Percentiles rank a stretch among this genome's conserved stretches.
phyloP scores from a whole-genome alignment of 2,797 vertebrate genomes.

The Orestias chungarensis region DNA sequence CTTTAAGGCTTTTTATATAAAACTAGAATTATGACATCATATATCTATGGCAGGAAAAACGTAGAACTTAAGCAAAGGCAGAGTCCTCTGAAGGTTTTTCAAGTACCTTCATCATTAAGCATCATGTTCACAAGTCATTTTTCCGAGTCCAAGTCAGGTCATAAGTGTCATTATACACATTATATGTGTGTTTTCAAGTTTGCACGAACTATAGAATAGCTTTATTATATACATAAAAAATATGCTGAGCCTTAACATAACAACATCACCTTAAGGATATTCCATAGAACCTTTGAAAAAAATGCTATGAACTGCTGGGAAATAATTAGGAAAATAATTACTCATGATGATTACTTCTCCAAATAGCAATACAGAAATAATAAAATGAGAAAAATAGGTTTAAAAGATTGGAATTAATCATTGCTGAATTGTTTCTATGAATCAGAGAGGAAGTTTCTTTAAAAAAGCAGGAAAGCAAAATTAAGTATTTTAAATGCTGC shows the following conservation, averaged over 20 bases:
- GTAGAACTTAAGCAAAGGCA: constrained; percentile 28
- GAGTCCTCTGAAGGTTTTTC: constrained; percentile 25
- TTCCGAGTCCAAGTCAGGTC: constrained; percentile 1
- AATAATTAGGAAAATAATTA: too few relatives aligned
- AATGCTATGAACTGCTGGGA: not conserved
- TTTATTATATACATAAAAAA: not conserved
- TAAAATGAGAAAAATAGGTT: not conserved
- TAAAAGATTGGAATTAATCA: not conserved
- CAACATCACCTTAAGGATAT: not conserved
- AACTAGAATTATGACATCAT: constrained; percentile 65
- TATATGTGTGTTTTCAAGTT: not conserved
- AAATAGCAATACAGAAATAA: not conserved
- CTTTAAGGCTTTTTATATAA: constrained; percentile 64
- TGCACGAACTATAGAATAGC: not conserved
- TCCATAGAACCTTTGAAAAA: not conserved
- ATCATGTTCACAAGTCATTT: constrained; percentile 18
- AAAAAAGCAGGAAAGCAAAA: not conserved
- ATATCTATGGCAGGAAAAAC: constrained; percentile 47
- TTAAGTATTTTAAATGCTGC: not conserved
- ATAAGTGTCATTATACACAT: not conserved
- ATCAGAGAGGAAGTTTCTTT: not conserved
- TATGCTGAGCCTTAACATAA: not conserved
- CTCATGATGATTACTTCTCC: not conserved
- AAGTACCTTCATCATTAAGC: constrained; percentile 41
- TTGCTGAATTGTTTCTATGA: not conserved